phyloP scores from a whole-genome alignment of 2,888 invertebrate genomes.

The Scaptomyza parva region DNA sequence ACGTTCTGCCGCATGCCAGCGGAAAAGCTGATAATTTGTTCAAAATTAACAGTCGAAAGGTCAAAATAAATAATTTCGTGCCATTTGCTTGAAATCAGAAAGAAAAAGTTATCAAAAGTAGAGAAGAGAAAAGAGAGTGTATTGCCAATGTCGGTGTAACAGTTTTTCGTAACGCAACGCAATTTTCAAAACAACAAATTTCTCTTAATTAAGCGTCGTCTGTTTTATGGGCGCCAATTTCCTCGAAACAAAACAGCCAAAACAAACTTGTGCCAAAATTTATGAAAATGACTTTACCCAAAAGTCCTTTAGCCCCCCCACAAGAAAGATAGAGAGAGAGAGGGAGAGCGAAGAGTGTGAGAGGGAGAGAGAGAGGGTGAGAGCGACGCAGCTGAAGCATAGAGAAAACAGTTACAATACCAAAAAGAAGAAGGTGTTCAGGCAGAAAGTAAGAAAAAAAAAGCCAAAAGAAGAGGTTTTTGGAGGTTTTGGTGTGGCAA shows the following conservation, averaged over 20 bases:
- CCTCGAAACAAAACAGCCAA: slow-evolving; percentile 48
- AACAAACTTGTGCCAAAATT: slow-evolving; percentile 61
- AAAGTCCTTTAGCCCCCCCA: slow-evolving; percentile 59
- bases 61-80: not conserved
- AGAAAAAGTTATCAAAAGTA: too few species aligned
- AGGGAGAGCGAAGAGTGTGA: not conserved
- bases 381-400: too few species aligned
- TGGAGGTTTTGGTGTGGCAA: not conserved
- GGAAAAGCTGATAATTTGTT: not conserved
- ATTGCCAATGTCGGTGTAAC: too few species aligned
- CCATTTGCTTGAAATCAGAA: too few species aligned
- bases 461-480: not conserved
- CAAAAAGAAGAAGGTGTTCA: slow-evolving; percentile 43
- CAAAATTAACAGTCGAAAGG: not conserved
- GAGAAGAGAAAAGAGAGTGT: too few species aligned
- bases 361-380: too few species aligned
- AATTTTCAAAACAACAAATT: slow-evolving; percentile 43
- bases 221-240: slow-evolving; percentile 69
- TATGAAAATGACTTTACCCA: slow-evolving; percentile 75
- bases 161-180: not conserved
- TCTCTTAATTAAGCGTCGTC: slow-evolving; percentile 69
- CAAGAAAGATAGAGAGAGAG: slow-evolving; percentile 2
- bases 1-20: not conserved
- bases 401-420: slow-evolving; percentile 17
- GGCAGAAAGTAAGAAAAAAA: slow-evolving; percentile 20